These are phyloP conservation scores for Masticophis lateralis DNA, from an alignment of 2,797 vertebrate species.

Conservation along the genomic window DNA sequence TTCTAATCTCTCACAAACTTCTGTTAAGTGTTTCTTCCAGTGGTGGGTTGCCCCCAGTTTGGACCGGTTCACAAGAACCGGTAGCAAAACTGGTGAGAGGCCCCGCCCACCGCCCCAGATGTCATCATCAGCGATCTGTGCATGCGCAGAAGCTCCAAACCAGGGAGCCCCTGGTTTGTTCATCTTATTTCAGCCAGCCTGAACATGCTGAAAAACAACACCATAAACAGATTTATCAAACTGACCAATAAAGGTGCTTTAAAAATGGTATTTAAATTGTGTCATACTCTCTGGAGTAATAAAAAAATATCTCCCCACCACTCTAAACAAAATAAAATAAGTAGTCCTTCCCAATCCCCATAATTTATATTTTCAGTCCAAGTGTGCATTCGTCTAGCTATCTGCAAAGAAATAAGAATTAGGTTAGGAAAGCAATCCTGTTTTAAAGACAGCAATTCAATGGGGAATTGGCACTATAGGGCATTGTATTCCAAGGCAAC, in stretches of 20 bases:
- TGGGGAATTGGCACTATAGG: not conserved
- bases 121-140: too few relatives aligned
- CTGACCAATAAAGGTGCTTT: not conserved
- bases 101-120: too few relatives aligned
- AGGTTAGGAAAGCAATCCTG: not conserved
- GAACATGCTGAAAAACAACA: not conserved
- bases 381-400: not conserved
- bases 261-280: not conserved
- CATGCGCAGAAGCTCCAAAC: too few relatives aligned
- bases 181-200: not conserved
- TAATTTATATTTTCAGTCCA: not conserved
- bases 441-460: not conserved
- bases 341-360: not conserved
- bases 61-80: too few relatives aligned
- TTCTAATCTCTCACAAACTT: not conserved
- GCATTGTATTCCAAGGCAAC: not conserved
- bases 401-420: not conserved
- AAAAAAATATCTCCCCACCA: not conserved
- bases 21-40: not conserved
- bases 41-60: too few relatives aligned
- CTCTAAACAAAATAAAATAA: not conserved
- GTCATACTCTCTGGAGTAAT: not conserved
- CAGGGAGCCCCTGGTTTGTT: not conserved
- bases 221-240: not conserved
- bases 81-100: too few relatives aligned